Conservation (phyloP, 2,113 vertebrate genomes). For the Oryzias curvinotus region DNA sequence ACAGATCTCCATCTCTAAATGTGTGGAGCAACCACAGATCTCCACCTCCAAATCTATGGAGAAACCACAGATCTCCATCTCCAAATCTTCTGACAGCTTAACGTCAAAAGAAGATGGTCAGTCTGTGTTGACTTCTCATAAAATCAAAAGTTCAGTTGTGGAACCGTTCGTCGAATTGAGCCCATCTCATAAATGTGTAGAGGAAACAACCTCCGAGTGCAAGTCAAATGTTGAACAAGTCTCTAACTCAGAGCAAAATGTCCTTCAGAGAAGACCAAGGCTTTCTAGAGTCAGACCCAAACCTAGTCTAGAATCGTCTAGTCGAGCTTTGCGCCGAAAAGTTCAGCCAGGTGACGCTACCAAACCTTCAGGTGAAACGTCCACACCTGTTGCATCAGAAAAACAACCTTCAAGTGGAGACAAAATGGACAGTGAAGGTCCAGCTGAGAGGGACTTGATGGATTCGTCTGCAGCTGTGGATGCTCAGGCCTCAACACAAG, state of each 20-base stretch:
- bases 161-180: neutral
- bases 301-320: slow-evolving; percentile 38
- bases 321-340: slow-evolving; percentile 14
- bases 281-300: slow-evolving; percentile 48
- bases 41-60: neutral
- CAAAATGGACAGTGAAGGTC: neutral
- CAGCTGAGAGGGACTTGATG: neutral
- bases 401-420: slow-evolving; percentile 4
- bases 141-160: slow-evolving; percentile 7
- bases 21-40: too few species aligned
- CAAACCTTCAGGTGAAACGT: neutral
- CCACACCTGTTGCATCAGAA: slow-evolving; percentile 11
- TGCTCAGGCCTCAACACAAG: neutral
- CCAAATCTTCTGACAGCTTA: neutral
- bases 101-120: neutral
- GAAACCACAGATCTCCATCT: too few species aligned
- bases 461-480: neutral
- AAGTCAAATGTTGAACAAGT: neutral
- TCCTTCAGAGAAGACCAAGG: slow-evolving; percentile 27
- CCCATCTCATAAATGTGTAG: slow-evolving; percentile 5
- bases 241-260: slow-evolving; percentile 10
- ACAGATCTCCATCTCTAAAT: neutral
- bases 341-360: neutral
- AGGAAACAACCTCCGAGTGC: slow-evolving; percentile 1
- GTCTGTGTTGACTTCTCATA: slow-evolving; percentile 3